Conservation (phyloP, 2,888 invertebrate species). For the Lasioglossum zephyrum region DNA sequence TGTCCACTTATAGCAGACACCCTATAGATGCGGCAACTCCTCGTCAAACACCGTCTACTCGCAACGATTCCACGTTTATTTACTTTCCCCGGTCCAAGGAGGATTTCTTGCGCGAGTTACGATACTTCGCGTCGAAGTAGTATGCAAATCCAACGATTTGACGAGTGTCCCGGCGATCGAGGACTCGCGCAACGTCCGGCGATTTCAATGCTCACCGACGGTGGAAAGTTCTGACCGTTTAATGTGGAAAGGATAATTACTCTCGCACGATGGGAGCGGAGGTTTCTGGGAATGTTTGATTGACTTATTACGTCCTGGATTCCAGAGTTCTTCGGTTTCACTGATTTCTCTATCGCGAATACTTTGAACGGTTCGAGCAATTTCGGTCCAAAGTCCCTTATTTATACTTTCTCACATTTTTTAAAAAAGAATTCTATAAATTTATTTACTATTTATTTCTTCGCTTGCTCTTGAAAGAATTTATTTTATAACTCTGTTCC, state of each 20-base stretch:
- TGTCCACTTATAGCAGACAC: neutral
- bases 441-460: neutral
- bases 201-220: neutral
- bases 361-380: neutral
- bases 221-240: neutral
- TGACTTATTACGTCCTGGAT: neutral
- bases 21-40: neutral
- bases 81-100: neutral
- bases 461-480: neutral
- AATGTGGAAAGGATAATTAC: neutral
- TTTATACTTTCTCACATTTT: no score
- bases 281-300: constrained; percentile 6
- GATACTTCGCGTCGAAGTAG: neutral
- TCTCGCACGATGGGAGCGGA: neutral
- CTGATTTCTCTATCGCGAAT: neutral
- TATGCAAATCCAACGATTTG: constrained; percentile 8
- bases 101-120: constrained; percentile 6
- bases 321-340: neutral
- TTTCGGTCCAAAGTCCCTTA: neutral
- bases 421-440: no score
- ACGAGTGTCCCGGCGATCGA: constrained; percentile 14
- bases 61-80: neutral
- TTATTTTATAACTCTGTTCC: neutral
- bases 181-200: neutral
- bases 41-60: neutral